These are phyloP conservation scores for Serilophus lunatus DNA, from an alignment of 2,113 vertebrate genomes.

Conservation along the genomic window DNA sequence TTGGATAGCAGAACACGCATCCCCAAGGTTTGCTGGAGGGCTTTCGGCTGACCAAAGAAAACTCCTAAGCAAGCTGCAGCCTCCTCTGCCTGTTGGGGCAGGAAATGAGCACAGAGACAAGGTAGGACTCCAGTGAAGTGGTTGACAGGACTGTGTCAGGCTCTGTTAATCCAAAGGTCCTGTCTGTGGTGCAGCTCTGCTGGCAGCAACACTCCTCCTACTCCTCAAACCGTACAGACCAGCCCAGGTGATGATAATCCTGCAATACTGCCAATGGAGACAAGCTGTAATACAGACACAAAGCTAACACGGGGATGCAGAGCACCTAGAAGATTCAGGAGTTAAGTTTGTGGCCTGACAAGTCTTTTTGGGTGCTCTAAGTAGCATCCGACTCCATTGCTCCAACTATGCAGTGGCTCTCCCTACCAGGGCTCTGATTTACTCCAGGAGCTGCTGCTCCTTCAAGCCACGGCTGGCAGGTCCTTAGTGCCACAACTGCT, in stretches of 20 bases:
- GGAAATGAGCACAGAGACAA: neutral
- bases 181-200: neutral
- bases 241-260: too few relatives aligned
- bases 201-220: neutral
- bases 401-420: neutral
- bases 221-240: neutral
- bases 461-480: neutral
- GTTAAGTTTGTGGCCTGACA: neutral
- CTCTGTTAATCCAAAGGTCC: neutral
- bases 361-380: neutral
- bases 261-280: rapidly evolving
- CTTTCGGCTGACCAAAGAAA: neutral
- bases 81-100: neutral
- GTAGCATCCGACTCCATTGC: neutral
- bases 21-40: neutral
- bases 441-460: neutral
- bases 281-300: neutral
- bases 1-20: neutral
- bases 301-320: neutral
- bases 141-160: neutral
- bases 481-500: neutral
- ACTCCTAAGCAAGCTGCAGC: neutral
- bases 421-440: neutral
- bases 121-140: rapidly evolving
- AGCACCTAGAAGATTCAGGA: neutral